phyloP scores from a whole-genome alignment of 1,140 invertebrate genomes.

The Bursaphelenchus mucronatus region DNA sequence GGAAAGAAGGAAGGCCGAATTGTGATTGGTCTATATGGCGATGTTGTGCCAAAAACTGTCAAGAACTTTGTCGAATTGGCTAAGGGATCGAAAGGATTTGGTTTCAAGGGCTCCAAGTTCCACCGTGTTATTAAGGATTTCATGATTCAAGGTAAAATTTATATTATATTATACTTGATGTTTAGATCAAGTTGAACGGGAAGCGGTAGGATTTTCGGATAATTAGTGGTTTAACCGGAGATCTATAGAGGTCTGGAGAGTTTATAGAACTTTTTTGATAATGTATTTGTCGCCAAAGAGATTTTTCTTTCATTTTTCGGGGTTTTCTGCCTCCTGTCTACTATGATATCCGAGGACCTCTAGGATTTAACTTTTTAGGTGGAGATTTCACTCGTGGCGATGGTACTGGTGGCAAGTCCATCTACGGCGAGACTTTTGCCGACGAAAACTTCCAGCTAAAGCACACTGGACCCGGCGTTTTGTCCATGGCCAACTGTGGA shows the following conservation, averaged over 20 bases:
- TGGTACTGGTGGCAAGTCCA: conserved; percentile 89
- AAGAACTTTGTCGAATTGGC: conserved; percentile 79
- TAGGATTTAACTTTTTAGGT: conserved; percentile 1
- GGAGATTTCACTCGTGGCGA: conserved; percentile 86
- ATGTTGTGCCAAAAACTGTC: conserved; percentile 84
- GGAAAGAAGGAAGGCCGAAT: conserved; percentile 76
- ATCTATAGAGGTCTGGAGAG: too few species aligned
- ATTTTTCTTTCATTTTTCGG: too few species aligned
- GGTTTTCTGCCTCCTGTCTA: too few species aligned
- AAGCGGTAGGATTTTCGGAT: too few species aligned
- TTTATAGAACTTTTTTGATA: too few species aligned
- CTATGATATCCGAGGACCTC: background rate
- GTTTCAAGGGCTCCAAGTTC: conserved; percentile 62
- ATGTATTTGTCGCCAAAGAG: too few species aligned
- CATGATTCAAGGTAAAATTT: conserved; percentile 66
- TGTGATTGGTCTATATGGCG: conserved; percentile 86
- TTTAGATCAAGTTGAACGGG: too few species aligned
- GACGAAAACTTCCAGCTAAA: conserved; percentile 92
- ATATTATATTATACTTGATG: background rate
- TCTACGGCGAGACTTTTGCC: conserved; percentile 81
- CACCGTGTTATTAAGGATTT: conserved; percentile 66
- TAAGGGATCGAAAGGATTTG: conserved; percentile 62
- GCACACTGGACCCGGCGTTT: conserved; percentile 79
- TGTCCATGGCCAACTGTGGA: conserved; percentile 91
- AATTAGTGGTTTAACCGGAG: too few species aligned